Percentiles rank a stretch among this genome's conserved stretches.
Evolutionary conservation across 2,888 invertebrate genomes (phyloP).

Genomic region (Leptinotarsa peninsularis): DNA sequence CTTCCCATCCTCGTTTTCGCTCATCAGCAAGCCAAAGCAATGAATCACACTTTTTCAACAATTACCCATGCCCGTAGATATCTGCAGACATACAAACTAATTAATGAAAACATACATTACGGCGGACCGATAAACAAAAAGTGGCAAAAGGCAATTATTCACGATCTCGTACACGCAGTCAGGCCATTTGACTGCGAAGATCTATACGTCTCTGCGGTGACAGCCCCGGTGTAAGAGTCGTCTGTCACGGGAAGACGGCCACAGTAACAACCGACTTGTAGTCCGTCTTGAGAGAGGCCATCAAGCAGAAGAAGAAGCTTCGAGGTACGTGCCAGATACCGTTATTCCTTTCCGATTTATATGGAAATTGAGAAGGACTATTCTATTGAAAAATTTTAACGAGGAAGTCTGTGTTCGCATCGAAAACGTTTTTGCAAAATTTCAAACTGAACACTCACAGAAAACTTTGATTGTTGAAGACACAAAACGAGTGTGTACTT

Average conservation of each 20-base stretch:
- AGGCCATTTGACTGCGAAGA: conserved; percentile 45
- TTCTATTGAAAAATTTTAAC: neutral
- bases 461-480: neutral
- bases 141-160: conserved; percentile 45
- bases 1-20: neutral
- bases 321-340: conserved; percentile 1
- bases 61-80: conserved; percentile 10
- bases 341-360: neutral
- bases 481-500: no score
- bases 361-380: neutral
- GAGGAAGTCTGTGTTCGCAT: neutral
- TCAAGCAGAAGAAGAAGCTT: conserved; percentile 9
- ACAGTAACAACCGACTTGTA: conserved; percentile 21
- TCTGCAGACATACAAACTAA: conserved; percentile 42
- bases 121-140: conserved; percentile 41
- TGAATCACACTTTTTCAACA: conserved; percentile 13
- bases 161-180: conserved; percentile 44
- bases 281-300: conserved; percentile 19
- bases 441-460: neutral
- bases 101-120: conserved; percentile 46
- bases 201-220: conserved; percentile 45
- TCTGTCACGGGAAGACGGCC: conserved; percentile 39
- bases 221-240: conserved; percentile 46
- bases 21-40: conserved; percentile 15
- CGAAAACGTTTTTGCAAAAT: neutral